These are phyloP conservation scores for Trichechus manatus DNA, from an alignment of 2,113 vertebrate species.

Conservation along the genomic window DNA sequence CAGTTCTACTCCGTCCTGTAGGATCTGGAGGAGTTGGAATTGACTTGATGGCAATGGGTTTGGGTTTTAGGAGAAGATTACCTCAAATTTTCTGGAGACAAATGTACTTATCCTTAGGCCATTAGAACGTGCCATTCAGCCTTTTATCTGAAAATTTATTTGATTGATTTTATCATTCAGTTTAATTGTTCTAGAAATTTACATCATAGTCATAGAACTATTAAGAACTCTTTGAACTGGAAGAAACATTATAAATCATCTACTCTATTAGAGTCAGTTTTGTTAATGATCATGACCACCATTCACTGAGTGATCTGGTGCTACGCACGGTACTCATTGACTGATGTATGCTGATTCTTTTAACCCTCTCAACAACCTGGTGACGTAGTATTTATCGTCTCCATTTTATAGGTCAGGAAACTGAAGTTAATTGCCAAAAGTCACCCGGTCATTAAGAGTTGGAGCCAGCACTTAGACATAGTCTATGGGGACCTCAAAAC, in stretches of 20 bases:
- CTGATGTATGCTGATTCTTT: background rate
- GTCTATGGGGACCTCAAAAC: background rate
- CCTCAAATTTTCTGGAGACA: background rate
- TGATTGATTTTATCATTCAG: conserved; percentile 12
- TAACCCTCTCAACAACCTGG: background rate
- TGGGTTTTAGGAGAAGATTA: too few species aligned
- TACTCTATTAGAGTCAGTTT: background rate
- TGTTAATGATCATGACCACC: background rate
- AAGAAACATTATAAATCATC: background rate
- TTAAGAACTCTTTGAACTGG: background rate
- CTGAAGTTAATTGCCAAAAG: background rate
- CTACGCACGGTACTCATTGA: background rate
- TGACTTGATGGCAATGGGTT: too few species aligned
- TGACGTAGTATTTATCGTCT: background rate
- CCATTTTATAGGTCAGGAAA: conserved; percentile 17
- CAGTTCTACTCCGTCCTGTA: too few species aligned
- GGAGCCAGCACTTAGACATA: background rate
- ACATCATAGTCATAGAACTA: background rate
- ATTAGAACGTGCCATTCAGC: background rate
- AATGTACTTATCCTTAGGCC: background rate
- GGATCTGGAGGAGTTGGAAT: too few species aligned
- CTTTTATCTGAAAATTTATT: background rate
- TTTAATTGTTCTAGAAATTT: conserved; percentile 40
- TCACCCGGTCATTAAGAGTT: background rate
- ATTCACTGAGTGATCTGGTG: background rate